Conservation (phyloP, 1,140 invertebrate species). For the Aphaenogaster floridana region DNA sequence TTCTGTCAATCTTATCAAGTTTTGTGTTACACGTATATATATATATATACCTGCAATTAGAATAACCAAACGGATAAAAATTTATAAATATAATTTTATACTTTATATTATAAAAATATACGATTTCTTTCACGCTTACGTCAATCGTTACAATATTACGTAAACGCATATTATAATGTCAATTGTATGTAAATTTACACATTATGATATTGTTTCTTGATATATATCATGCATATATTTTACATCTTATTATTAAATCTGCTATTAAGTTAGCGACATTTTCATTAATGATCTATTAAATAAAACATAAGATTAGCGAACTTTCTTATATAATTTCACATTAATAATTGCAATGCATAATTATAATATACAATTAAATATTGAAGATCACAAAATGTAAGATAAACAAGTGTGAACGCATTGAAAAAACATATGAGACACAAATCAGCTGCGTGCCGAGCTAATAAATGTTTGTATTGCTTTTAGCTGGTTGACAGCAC, state of each 20-base stretch:
- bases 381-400: background rate
- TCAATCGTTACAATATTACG: background rate
- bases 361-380: background rate
- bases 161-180: background rate
- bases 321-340: background rate
- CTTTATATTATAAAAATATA: background rate
- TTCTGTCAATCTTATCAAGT: constrained; percentile 17
- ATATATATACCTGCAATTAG: background rate
- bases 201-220: background rate
- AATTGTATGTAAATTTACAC: background rate
- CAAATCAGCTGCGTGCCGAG: background rate
- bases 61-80: background rate
- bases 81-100: background rate
- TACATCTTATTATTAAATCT: constrained; percentile 14
- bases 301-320: background rate
- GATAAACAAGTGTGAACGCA: background rate
- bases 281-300: background rate
- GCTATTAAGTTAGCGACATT: background rate
- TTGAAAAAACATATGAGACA: background rate
- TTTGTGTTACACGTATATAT: background rate
- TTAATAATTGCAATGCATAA: background rate
- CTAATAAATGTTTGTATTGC: constrained; percentile 71
- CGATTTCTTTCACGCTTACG: background rate
- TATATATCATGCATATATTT: background rate
- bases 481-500: constrained; percentile 69